These are phyloP conservation scores for Sebastes taczanowskii DNA, from an alignment of 2,797 vertebrate species.

Conservation along the genomic window DNA sequence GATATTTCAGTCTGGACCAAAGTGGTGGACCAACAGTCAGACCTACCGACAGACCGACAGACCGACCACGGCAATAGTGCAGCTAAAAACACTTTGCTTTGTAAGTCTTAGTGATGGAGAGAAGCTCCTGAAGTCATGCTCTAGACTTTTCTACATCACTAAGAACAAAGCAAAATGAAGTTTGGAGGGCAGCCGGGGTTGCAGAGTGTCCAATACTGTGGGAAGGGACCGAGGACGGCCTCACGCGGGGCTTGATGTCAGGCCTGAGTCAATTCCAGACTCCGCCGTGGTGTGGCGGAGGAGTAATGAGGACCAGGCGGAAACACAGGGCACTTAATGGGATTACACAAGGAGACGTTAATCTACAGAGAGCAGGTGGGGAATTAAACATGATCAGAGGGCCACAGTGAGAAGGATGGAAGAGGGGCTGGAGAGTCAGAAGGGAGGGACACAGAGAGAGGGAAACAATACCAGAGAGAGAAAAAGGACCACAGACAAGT, in stretches of 20 bases:
- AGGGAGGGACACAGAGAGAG: conserved; percentile 2
- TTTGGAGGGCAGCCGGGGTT: conserved; percentile 5
- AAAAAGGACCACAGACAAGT: conserved; percentile 23
- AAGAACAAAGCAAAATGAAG: conserved; percentile 15
- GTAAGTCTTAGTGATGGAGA: neutral
- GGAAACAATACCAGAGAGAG: conserved; percentile 14
- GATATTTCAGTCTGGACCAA: neutral
- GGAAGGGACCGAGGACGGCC: conserved; percentile 13
- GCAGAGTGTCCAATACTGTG: neutral
- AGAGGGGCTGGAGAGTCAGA: conserved; percentile 20
- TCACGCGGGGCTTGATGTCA: conserved; percentile 40
- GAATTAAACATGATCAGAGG: conserved; percentile 76
- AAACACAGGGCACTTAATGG: conserved; percentile 74
- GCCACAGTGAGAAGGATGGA: conserved; percentile 38
- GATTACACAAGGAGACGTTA: conserved; percentile 78
- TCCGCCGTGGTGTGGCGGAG: conserved; percentile 31
- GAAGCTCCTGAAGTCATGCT: neutral
- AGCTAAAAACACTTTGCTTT: neutral
- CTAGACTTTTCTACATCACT: neutral
- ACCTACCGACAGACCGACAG: too few species aligned
- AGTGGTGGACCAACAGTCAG: too few species aligned
- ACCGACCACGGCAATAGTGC: neutral
- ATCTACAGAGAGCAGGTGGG: conserved; percentile 77
- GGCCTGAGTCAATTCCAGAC: conserved; percentile 62
- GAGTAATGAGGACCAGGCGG: conserved; percentile 69